phyloP scores from a whole-genome alignment of 1,140 invertebrate species.

The Palaemon carinicauda region DNA sequence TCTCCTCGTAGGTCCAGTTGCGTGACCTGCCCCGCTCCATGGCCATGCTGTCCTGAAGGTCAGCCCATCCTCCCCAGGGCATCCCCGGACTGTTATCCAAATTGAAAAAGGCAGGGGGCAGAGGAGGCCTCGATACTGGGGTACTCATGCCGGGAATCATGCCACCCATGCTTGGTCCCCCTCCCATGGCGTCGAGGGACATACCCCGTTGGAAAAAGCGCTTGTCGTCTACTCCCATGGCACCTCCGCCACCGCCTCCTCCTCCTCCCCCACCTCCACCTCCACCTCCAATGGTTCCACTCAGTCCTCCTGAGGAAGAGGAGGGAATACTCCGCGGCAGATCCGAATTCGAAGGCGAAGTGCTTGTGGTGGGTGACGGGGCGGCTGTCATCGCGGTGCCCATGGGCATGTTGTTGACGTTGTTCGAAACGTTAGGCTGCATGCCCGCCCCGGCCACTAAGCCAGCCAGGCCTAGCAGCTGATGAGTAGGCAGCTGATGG shows the following conservation, averaged over 20 bases:
- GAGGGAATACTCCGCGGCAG: not conserved
- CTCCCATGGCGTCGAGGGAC: not conserved
- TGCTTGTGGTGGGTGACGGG: not conserved
- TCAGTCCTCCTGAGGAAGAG: not conserved
- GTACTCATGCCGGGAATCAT: slow-evolving; percentile 30
- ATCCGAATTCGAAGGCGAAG: not conserved
- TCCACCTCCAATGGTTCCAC: not conserved
- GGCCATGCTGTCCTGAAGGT: slow-evolving; percentile 31
- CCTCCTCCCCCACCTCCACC: too few species aligned
- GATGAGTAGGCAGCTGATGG: slow-evolving; percentile 42
- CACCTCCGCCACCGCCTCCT: not conserved
- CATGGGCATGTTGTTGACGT: slow-evolving; percentile 28
- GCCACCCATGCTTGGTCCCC: not conserved
- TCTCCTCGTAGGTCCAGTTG: slow-evolving; percentile 60
- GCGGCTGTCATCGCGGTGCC: slow-evolving; percentile 10
- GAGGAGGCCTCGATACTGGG: not conserved
- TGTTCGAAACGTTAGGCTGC: slow-evolving; percentile 22
- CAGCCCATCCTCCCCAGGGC: slow-evolving; percentile 44
- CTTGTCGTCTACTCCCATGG: too few species aligned
- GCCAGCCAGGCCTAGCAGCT: slow-evolving; percentile 53
- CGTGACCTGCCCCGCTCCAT: slow-evolving; percentile 57
- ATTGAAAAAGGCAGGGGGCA: slow-evolving; percentile 43
- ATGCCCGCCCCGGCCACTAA: slow-evolving; percentile 53
- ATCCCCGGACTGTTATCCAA: slow-evolving; percentile 6
- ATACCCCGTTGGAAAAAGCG: too few species aligned